Percentiles rank a stretch among this genome's conserved stretches.
Conservation (phyloP, 1,140 invertebrate species). For the Ephestia elutella region DNA sequence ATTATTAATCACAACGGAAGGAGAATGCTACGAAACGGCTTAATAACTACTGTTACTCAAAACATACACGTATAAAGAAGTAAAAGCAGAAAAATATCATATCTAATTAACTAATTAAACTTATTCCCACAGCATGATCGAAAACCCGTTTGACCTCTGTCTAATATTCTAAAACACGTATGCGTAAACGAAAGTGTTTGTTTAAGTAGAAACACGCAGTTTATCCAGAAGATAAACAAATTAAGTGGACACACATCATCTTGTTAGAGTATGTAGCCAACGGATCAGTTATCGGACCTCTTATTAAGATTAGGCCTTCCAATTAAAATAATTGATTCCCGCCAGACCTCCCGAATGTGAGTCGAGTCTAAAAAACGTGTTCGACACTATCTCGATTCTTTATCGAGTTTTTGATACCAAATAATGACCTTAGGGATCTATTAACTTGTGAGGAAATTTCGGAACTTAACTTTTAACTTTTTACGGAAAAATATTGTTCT, state of each 20-base stretch:
- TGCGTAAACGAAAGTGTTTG: not conserved
- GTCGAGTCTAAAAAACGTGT: conserved; percentile 46
- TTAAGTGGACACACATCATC: conserved; percentile 36
- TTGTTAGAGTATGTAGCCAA: conserved; percentile 22
- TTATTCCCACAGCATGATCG: not conserved
- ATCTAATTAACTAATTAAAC: conserved; percentile 2
- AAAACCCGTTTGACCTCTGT: not conserved
- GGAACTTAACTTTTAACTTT: not conserved
- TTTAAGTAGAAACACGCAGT: not conserved
- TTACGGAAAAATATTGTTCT: no score
- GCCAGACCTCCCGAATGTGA: conserved; percentile 35
- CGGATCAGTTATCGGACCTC: conserved; percentile 28
- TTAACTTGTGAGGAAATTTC: not conserved
- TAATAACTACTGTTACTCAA: not conserved
- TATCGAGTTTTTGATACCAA: conserved; percentile 18
- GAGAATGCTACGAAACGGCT: no score
- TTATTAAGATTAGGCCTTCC: conserved; percentile 56
- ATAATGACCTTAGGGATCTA: conserved; percentile 17
- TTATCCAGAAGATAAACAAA: conserved; percentile 26
- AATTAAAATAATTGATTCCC: conserved; percentile 67
- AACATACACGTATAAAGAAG: not conserved
- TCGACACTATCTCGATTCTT: conserved; percentile 28
- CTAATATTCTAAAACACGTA: not conserved
- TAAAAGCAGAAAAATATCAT: not conserved
- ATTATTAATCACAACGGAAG: no score